Percentiles rank a stretch among this genome's conserved stretches.
These are phyloP conservation scores for Astyanax mexicanus DNA, from an alignment of 2,797 vertebrate genomes.

Conservation along the genomic window DNA sequence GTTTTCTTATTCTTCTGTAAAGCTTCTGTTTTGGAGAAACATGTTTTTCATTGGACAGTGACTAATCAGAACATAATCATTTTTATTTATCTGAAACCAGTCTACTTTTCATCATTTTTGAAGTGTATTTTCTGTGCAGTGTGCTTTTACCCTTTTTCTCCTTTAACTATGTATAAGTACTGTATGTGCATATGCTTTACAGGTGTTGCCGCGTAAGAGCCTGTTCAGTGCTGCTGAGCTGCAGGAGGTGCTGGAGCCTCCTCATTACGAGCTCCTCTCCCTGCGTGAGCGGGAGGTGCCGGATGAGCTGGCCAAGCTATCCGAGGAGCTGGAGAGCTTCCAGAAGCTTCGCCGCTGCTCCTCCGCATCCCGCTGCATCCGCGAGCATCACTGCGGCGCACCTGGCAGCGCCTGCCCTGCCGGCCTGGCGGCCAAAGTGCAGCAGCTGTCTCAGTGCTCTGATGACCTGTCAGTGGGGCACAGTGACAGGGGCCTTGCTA, in stretches of 20 bases:
- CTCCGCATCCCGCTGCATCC: slow-evolving; percentile 88
- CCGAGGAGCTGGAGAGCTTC: slow-evolving; percentile 89
- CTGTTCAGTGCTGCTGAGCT: slow-evolving; percentile 83
- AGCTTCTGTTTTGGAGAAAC: no score
- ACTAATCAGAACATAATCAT: no score
- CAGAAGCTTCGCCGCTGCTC: slow-evolving; percentile 89
- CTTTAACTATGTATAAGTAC: no score
- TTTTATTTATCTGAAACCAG: no score
- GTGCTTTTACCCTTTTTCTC: no score
- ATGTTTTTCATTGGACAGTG: no score
- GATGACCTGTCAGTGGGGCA: slow-evolving; percentile 62
- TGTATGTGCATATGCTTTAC: background rate
- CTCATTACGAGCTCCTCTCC: slow-evolving; percentile 93
- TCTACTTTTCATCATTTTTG: no score
- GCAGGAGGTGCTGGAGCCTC: slow-evolving; percentile 91
- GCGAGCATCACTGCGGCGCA: slow-evolving; percentile 94
- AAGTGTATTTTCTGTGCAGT: no score
- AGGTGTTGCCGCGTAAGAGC: slow-evolving; percentile 76
- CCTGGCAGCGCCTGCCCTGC: slow-evolving; percentile 83
- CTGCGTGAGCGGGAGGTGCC: slow-evolving; percentile 83
- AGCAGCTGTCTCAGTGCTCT: slow-evolving; percentile 6
- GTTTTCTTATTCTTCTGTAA: no score
- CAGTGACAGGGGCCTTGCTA: slow-evolving; percentile 62
- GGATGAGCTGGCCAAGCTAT: slow-evolving; percentile 86
- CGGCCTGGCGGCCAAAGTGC: slow-evolving; percentile 68